A percentile compares a stretch with the other conserved stretches of the same genome.
phyloP scores from a whole-genome alignment of 2,113 vertebrate genomes.

The Sitta europaea region DNA sequence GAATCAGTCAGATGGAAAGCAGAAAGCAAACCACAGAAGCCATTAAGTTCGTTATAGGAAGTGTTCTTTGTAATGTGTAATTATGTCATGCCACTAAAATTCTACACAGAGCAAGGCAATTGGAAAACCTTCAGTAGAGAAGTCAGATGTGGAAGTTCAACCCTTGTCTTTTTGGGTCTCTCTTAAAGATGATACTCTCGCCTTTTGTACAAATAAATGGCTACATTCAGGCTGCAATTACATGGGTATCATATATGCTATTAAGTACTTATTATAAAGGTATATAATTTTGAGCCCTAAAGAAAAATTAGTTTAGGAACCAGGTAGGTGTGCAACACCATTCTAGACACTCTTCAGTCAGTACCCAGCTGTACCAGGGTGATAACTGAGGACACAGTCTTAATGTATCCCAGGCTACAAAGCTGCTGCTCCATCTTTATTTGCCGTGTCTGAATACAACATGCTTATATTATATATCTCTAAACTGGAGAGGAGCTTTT shows the following conservation, averaged over 20 bases:
- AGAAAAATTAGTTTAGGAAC: not conserved
- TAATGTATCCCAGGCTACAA: not conserved
- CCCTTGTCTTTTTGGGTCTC: not conserved
- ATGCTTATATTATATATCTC: not conserved
- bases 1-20: not conserved
- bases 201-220: not conserved
- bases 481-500: not conserved
- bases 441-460: not conserved
- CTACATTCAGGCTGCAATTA: not conserved
- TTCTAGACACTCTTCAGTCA: not conserved
- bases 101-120: not conserved
- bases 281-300: not conserved
- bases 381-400: not conserved
- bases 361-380: not conserved
- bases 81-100: not conserved
- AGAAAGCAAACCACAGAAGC: not conserved
- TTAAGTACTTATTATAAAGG: not conserved
- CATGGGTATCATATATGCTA: not conserved
- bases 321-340: not conserved
- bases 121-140: not conserved
- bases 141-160: not conserved
- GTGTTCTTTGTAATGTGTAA: not conserved
- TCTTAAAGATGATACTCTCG: not conserved
- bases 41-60: not conserved
- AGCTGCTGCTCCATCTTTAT: not conserved